Evolutionary conservation across 2,888 invertebrate genomes (phyloP).

Genomic region (Mesorhabditis sp.): DNA sequence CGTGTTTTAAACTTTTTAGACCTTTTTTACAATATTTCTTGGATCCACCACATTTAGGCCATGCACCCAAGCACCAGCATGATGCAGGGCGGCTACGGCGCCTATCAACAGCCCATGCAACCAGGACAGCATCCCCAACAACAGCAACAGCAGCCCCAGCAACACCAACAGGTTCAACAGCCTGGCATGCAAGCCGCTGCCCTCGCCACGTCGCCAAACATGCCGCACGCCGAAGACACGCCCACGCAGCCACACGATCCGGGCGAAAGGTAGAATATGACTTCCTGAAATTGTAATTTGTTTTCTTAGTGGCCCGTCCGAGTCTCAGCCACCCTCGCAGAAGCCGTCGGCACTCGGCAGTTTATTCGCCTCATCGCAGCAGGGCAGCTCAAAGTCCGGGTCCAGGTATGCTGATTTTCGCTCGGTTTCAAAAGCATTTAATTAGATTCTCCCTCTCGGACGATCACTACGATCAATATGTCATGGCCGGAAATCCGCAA

Average conservation of each 20-base stretch:
- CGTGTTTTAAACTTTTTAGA: no score
- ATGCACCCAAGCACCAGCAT: constrained; percentile 3
- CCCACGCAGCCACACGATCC: background rate
- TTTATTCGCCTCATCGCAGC: constrained; percentile 6
- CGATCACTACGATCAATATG: constrained; percentile 90
- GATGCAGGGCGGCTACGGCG: constrained; percentile 8
- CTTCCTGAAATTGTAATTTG: no score
- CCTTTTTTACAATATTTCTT: no score
- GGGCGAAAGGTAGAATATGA: background rate
- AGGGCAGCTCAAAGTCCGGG: background rate
- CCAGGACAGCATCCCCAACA: constrained; percentile 6
- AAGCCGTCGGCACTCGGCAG: background rate
- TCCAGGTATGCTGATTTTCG: background rate
- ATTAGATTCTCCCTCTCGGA: constrained; percentile 56
- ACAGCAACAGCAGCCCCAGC: constrained; percentile 11
- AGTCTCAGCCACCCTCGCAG: background rate
- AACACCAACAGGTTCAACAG: constrained; percentile 3
- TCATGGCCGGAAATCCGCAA: constrained; percentile 31
- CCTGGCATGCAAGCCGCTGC: background rate
- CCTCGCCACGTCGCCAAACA: no score
- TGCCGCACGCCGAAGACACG: background rate
- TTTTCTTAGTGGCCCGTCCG: background rate
- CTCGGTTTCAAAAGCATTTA: background rate
- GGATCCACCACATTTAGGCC: background rate
- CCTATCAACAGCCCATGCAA: constrained; percentile 3